A percentile compares a stretch with the other conserved stretches of the same genome.
These are phyloP conservation scores for Sebastes iracundus DNA, from an alignment of 2,797 vertebrate species.

Conservation along the genomic window DNA sequence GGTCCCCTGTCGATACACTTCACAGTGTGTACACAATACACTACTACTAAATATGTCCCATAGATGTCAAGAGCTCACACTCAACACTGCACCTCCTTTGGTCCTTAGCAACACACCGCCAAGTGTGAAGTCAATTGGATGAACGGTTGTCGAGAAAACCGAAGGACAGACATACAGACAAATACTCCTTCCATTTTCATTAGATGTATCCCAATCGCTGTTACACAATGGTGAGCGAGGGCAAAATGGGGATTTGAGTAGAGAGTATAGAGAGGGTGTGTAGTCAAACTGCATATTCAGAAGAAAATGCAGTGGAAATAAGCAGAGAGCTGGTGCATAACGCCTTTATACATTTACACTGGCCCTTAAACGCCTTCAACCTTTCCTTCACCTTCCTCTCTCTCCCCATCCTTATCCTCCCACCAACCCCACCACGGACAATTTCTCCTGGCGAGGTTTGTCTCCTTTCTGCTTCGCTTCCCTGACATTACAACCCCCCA, in stretches of 20 bases:
- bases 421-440: conserved; percentile 1
- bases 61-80: background rate
- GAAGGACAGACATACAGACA: background rate
- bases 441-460: conserved; percentile 40
- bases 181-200: background rate
- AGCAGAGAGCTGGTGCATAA: conserved; percentile 15
- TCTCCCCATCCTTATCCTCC: conserved; percentile 30
- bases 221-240: background rate
- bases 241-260: background rate
- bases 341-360: conserved; percentile 33
- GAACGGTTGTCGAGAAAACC: background rate
- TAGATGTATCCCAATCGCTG: background rate
- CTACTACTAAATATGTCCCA: background rate
- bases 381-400: conserved; percentile 26
- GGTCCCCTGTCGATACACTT: background rate
- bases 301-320: background rate
- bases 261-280: background rate
- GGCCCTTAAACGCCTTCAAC: conserved; percentile 31
- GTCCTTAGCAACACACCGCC: background rate
- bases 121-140: background rate
- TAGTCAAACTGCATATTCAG: conserved; percentile 10
- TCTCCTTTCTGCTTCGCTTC: conserved; percentile 55
- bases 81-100: background rate
- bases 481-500: conserved; percentile 41
- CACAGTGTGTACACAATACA: background rate